Evolutionary conservation across 2,797 vertebrate genomes (phyloP).

Genomic region (Perodicticus potto): DNA sequence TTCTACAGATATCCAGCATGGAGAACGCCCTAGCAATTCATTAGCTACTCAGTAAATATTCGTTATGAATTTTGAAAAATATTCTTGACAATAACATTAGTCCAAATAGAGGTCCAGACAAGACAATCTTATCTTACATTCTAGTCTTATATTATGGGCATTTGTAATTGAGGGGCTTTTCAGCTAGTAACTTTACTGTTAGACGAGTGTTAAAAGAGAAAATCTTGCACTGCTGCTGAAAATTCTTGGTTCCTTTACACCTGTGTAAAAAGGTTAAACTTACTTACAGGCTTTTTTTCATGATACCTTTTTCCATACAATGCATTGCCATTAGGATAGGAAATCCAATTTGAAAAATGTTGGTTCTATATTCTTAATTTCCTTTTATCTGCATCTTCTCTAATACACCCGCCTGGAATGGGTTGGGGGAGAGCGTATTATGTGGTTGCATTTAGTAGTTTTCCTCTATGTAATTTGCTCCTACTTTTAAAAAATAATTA

Average conservation of each 20-base stretch:
- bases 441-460: background rate
- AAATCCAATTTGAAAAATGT: background rate
- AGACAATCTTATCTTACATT: background rate
- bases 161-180: background rate
- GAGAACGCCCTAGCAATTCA: background rate
- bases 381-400: background rate
- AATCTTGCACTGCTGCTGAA: background rate
- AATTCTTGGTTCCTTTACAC: background rate
- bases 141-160: background rate
- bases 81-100: background rate
- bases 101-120: background rate
- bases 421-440: accelerated
- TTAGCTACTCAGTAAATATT: background rate
- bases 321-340: background rate
- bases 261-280: background rate
- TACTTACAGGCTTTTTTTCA: background rate
- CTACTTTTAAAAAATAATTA: background rate
- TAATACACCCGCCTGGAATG: accelerated
- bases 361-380: background rate
- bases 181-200: background rate
- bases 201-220: background rate
- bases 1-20: background rate
- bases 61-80: background rate
- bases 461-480: background rate
- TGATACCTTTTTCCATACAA: background rate